Evolutionary conservation across 2,113 vertebrate species (phyloP), one percentile per base, ranked within the genome.

Genomic region (Sterna hirundo): DNA sequence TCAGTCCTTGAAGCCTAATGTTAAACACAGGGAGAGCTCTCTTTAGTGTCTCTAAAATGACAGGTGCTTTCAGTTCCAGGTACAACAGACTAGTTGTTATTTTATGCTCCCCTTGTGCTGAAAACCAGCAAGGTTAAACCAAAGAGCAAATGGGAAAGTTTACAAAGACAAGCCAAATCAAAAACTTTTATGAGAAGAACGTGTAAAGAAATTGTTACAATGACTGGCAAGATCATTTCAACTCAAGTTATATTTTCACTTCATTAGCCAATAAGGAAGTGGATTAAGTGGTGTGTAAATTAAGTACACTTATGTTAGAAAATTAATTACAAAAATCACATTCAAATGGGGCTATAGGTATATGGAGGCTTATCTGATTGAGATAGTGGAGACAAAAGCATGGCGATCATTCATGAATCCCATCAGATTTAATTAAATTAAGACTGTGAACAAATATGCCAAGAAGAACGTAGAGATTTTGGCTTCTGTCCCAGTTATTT

Each of bases 341-440:
- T 84, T 83, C 47, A 71, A 47, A 64, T 76, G 26, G 52, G 34
- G 20, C 25, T 40, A 25, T 18, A 76, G 38, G 19, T 89, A 61
- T 38, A n/a, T 44, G 19, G n/a, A 83, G 19, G 26, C 22, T 91
- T 91, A 89, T 94, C 88, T 91, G 90, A 84, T 78, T 76, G 60
- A 93, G 55, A 86, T 1, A 77, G 51, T 7, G 2, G 60, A 90
- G 52, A 65, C 47, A 55, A 64, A 93, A 82, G 57, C 76, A 36
- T 47, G 54, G 46, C 36, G 65, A 95, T 84, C 74, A 65, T 86
- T 92, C 79, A 78, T n/a, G 80, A 91, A 87, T 78, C 36, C 64
- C 40, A n/a, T 65, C 26, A 92, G 69, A 68, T 82, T 76, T 82
- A 47, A 96, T 82, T 88, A 94, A 86, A 94, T 51, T 74, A 95